Conservation (phyloP, 1,140 invertebrate species). For the Cydia strobilella region DNA sequence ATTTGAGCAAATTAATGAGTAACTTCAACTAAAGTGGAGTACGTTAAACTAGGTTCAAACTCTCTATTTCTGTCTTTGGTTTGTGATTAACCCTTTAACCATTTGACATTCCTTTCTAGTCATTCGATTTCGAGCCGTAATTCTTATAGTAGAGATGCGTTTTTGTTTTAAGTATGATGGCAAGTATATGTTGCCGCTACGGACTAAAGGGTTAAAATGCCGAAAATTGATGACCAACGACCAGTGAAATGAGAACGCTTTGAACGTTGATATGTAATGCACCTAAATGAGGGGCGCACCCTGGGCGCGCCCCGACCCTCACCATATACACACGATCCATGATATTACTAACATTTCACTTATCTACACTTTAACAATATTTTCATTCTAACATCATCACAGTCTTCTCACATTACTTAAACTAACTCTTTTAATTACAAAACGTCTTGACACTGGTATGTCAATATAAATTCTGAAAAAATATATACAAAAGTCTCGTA, state of each 20-base stretch:
- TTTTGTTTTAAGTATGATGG: too few species aligned
- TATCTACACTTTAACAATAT: conserved; percentile 48
- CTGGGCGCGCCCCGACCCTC: conserved; percentile 43
- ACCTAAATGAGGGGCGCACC: conserved; percentile 40
- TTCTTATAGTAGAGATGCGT: too few species aligned
- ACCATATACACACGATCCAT: conserved; percentile 34
- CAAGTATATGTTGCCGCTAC: too few species aligned
- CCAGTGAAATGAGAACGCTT: conserved; percentile 46
- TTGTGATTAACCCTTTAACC: too few species aligned
- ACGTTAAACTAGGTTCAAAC: conserved; percentile 2
- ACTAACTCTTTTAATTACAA: conserved; percentile 42
- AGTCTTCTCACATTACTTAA: conserved; percentile 71
- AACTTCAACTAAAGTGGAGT: conserved; percentile 31
- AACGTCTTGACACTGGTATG: conserved; percentile 44
- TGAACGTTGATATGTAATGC: conserved; percentile 50
- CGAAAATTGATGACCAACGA: conserved; percentile 35
- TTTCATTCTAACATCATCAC: conserved; percentile 69
- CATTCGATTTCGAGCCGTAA: too few species aligned
- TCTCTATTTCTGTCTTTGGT: conserved; percentile 30
- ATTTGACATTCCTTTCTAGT: too few species aligned
- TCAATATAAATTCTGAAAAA: conserved; percentile 43
- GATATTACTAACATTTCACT: conserved; percentile 49
- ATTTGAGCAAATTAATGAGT: conserved; percentile 59
- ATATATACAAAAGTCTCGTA: conserved; percentile 46
- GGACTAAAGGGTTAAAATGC: too few species aligned